A percentile compares a stretch with the other conserved stretches of the same genome.
Conservation (phyloP, 2,113 vertebrate species). For the Lophotis ruficrista region DNA sequence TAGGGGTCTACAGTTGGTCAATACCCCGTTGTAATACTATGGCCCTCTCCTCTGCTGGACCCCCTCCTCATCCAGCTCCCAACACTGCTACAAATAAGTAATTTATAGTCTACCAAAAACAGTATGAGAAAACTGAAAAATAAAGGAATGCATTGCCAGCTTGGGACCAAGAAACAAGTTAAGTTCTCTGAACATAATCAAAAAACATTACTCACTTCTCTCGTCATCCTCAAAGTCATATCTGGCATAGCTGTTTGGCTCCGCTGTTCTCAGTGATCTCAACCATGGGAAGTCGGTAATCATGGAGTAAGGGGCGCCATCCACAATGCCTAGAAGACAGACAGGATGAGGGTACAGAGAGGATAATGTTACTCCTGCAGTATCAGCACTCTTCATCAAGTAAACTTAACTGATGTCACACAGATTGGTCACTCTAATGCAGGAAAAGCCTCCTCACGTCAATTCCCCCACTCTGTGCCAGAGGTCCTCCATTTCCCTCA, state of each 20-base stretch:
- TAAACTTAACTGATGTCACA: not conserved
- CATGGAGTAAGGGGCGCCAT: slow-evolving; percentile 95
- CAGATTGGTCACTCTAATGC: not conserved
- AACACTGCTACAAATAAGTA: not conserved
- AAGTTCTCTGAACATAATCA: not conserved
- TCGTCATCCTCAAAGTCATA: slow-evolving; percentile 98
- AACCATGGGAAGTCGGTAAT: slow-evolving; percentile 98
- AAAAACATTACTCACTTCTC: slow-evolving; percentile 84
- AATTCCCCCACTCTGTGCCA: not conserved
- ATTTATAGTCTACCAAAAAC: not conserved
- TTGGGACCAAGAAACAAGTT: not conserved
- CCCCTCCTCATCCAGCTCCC: not conserved
- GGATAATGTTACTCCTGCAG: not conserved
- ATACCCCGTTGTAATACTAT: not conserved
- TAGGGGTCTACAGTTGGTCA: not conserved
- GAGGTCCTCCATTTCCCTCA: not conserved
- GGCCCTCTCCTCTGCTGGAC: not conserved
- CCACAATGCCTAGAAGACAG: slow-evolving; percentile 84
- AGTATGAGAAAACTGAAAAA: not conserved
- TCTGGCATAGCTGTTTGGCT: slow-evolving; percentile 94
- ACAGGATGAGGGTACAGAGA: not conserved
- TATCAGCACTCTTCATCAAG: not conserved
- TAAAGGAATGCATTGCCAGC: not conserved
- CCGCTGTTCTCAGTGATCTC: slow-evolving; percentile 91
- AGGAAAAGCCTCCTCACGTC: not conserved